These are phyloP conservation scores for Cuculus canorus DNA, from an alignment of 2,797 vertebrate species.

Conservation along the genomic window DNA sequence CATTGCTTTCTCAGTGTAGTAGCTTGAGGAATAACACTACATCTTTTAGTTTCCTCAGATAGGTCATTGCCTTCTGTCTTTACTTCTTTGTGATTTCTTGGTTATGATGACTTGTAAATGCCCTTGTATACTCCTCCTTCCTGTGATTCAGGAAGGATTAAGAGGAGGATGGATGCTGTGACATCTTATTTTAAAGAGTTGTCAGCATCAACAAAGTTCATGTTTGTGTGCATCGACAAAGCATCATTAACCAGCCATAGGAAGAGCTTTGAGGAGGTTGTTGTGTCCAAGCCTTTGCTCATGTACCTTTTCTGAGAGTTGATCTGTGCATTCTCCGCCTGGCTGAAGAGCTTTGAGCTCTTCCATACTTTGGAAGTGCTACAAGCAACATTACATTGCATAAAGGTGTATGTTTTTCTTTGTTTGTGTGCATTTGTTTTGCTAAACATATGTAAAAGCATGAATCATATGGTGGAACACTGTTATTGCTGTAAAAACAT, in stretches of 20 bases:
- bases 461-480: not conserved
- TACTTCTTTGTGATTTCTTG: not conserved
- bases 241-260: not conserved
- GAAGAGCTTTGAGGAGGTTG: not conserved
- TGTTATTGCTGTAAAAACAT: slow-evolving; percentile 6
- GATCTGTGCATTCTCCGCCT: not conserved
- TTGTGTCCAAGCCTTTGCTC: not conserved
- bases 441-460: slow-evolving; percentile 1
- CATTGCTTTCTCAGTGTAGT: not conserved
- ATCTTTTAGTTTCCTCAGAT: not conserved
- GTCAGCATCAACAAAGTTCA: not conserved
- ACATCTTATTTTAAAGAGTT: not conserved
- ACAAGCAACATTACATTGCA: not conserved
- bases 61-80: not conserved
- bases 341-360: not conserved
- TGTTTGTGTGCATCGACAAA: not conserved
- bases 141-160: not conserved
- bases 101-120: not conserved
- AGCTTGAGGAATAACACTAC: not conserved
- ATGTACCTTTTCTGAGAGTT: not conserved
- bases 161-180: not conserved
- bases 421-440: slow-evolving; percentile 11
- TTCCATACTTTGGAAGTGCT: not conserved
- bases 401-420: not conserved
- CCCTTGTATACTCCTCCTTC: not conserved